phyloP scores from a whole-genome alignment of 2,113 vertebrate species.

The Struthio camelus region DNA sequence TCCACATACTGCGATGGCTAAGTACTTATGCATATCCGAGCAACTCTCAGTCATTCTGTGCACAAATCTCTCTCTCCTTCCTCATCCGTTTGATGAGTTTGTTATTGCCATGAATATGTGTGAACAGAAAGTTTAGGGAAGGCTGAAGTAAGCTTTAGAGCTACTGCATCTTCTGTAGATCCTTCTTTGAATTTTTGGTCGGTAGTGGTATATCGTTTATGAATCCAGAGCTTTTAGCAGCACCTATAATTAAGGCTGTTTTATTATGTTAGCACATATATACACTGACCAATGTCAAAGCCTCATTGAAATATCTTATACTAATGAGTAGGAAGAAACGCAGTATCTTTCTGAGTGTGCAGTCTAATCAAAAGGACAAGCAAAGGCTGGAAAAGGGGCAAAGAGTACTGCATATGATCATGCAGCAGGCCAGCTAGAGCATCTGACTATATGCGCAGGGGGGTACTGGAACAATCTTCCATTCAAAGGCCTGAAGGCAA shows the following conservation, averaged over 20 bases:
- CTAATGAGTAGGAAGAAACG: background rate
- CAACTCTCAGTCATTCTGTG: background rate
- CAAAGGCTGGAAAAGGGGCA: background rate
- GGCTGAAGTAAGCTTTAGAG: background rate
- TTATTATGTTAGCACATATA: background rate
- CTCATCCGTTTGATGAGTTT: background rate
- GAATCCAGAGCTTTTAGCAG: background rate
- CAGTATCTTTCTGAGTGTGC: background rate
- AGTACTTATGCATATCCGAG: background rate
- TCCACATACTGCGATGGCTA: background rate
- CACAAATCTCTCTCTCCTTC: background rate
- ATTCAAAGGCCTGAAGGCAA: background rate
- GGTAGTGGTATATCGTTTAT: background rate
- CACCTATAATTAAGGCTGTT: background rate
- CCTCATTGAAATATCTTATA: background rate
- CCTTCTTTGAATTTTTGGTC: background rate
- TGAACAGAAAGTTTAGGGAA: background rate
- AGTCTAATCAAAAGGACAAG: background rate
- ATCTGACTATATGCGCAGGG: too few species aligned
- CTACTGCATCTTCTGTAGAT: background rate
- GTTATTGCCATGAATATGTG: background rate
- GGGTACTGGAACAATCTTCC: background rate
- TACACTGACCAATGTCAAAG: background rate
- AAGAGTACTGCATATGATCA: background rate
- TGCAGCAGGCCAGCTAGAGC: fast-evolving